phyloP scores from a whole-genome alignment of 2,113 vertebrate genomes.

The Siphamia tubifer region DNA sequence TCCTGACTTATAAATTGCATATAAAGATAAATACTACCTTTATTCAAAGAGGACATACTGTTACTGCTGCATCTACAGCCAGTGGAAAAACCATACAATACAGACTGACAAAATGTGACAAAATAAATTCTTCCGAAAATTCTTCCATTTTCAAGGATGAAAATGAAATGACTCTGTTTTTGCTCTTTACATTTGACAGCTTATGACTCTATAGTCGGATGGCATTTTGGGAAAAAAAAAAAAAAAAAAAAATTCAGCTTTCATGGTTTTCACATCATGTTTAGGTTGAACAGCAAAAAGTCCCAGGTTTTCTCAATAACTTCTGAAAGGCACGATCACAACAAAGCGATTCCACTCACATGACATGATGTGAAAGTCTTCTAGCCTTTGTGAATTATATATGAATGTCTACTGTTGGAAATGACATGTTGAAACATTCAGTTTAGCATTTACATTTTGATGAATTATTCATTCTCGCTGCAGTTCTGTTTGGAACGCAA shows the following conservation, averaged over 20 bases:
- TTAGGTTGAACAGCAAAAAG: not conserved
- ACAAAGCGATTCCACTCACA: not conserved
- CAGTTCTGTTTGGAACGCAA: not conserved
- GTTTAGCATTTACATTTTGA: not conserved
- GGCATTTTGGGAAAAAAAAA: not conserved
- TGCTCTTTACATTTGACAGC: not conserved
- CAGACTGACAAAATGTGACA: too few relatives aligned
- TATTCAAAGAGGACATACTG: too few relatives aligned
- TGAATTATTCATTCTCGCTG: not conserved
- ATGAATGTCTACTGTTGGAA: not conserved
- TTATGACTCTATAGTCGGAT: not conserved
- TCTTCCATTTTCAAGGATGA: not conserved
- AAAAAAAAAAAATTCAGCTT: not conserved
- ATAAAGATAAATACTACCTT: too few relatives aligned
- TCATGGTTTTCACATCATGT: not conserved
- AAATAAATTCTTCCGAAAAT: too few relatives aligned
- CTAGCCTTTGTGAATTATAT: not conserved
- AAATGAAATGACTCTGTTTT: not conserved
- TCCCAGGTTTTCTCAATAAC: not conserved
- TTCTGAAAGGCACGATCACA: constrained; percentile 4
- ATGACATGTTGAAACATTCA: not conserved
- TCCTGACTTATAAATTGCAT: too few relatives aligned
- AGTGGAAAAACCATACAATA: too few relatives aligned
- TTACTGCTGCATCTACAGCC: too few relatives aligned
- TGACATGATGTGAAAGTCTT: not conserved